A percentile compares a stretch with the other conserved stretches of the same genome.
Conservation (phyloP, 2,888 invertebrate genomes). For the Cheilosia variabilis region DNA sequence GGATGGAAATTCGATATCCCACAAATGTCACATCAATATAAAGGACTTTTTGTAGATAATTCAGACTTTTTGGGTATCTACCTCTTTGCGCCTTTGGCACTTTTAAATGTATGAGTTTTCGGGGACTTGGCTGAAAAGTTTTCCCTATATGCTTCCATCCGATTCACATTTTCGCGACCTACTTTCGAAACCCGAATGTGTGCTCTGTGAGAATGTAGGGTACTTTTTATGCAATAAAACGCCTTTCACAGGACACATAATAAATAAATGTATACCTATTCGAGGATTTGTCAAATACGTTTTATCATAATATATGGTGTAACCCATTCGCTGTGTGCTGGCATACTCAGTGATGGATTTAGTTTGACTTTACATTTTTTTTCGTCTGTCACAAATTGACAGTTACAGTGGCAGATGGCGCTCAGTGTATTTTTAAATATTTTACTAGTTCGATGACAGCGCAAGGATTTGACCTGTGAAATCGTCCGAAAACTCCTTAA, state of each 20-base stretch:
- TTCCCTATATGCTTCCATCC: conserved; percentile 15
- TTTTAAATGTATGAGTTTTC: conserved; percentile 6
- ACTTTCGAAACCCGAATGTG: conserved; percentile 21
- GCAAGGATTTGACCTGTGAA: no score
- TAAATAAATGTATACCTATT: conserved; percentile 3
- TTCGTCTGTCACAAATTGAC: neutral
- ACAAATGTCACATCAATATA: conserved; percentile 46
- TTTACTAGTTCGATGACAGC: no score
- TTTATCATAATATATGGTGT: neutral
- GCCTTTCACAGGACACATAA: conserved; percentile 8
- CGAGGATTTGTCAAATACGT: conserved; percentile 15
- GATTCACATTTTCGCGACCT: conserved; percentile 23
- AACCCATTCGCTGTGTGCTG: neutral
- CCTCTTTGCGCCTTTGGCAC: conserved; percentile 12
- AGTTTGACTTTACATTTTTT: neutral
- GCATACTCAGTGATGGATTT: neutral
- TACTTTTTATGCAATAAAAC: neutral
- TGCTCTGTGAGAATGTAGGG: neutral
- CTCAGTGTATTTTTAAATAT: neutral
- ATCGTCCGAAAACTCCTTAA: no score
- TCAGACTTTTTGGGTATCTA: neutral
- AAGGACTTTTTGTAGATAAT: conserved; percentile 31
- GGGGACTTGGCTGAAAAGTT: conserved; percentile 13
- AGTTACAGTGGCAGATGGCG: neutral
- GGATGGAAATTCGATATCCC: conserved; percentile 25